Conservation (phyloP, 2,888 invertebrate genomes). For the Trichogramma evanescens region DNA sequence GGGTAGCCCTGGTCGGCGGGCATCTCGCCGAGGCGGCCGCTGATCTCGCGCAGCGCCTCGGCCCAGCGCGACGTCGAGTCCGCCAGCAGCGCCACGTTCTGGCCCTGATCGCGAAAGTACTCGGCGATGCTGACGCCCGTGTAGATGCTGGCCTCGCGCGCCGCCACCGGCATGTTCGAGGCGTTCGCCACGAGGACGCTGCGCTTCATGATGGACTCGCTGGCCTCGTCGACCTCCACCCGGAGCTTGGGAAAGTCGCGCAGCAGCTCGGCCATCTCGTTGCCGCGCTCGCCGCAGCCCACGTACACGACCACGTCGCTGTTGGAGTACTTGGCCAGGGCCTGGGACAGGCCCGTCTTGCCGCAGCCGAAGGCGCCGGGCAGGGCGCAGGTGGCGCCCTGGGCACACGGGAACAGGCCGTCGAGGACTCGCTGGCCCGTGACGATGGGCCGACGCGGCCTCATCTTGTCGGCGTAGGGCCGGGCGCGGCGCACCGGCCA, state of each 20-base stretch:
- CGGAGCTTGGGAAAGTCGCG: slow-evolving; percentile 65
- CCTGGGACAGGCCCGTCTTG: slow-evolving; percentile 68
- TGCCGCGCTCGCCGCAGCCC: slow-evolving; percentile 67
- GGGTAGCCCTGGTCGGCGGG: slow-evolving; percentile 97
- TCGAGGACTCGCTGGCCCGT: slow-evolving; percentile 96
- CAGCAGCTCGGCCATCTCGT: slow-evolving; percentile 68
- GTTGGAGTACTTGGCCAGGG: slow-evolving; percentile 66
- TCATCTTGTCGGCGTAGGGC: slow-evolving; percentile 88
- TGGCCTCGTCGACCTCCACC: slow-evolving; percentile 51
- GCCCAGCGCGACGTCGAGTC: slow-evolving; percentile 75
- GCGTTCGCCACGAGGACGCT: slow-evolving; percentile 67
- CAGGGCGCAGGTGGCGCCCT: slow-evolving; percentile 72
- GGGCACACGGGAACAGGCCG: slow-evolving; percentile 94
- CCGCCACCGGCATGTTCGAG: slow-evolving; percentile 92
- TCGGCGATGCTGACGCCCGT: slow-evolving; percentile 96
- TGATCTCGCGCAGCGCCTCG: slow-evolving; percentile 79
- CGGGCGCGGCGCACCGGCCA: slow-evolving; percentile 97
- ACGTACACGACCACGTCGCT: slow-evolving; percentile 69
- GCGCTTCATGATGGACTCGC: slow-evolving; percentile 67
- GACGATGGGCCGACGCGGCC: slow-evolving; percentile 90
- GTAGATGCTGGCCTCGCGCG: slow-evolving; percentile 97
- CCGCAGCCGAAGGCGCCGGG: slow-evolving; percentile 78
- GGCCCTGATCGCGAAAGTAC: slow-evolving; percentile 97
- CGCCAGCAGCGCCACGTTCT: slow-evolving; percentile 87
- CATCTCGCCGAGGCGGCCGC: slow-evolving; percentile 97